These are phyloP conservation scores for Ectobius pallidus DNA, from an alignment of 2,888 invertebrate genomes.

Conservation along the genomic window DNA sequence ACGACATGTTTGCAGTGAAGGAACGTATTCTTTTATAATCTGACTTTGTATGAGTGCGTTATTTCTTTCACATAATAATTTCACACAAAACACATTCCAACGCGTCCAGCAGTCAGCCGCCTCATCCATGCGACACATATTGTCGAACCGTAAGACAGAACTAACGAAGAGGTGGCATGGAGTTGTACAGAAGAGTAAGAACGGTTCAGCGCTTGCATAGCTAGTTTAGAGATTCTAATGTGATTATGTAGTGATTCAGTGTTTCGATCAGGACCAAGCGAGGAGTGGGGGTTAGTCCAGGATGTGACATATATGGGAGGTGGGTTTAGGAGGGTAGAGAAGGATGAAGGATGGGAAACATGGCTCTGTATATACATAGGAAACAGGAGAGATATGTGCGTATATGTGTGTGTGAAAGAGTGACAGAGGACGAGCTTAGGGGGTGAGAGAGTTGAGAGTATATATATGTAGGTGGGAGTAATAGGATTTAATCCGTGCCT, in stretches of 20 bases:
- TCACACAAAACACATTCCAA: too few relatives aligned
- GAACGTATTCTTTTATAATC: too few relatives aligned
- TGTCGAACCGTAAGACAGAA: too few relatives aligned
- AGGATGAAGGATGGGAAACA: neutral
- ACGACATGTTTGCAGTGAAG: too few relatives aligned
- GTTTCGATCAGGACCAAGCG: slow-evolving; percentile 17
- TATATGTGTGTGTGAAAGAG: too few relatives aligned
- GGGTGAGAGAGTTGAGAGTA: neutral
- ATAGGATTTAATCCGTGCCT: slow-evolving; percentile 53
- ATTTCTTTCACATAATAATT: too few relatives aligned
- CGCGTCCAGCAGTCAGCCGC: too few relatives aligned
- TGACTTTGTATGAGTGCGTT: too few relatives aligned
- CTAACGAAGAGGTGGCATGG: too few relatives aligned
- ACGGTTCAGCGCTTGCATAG: slow-evolving; percentile 15
- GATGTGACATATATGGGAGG: neutral
- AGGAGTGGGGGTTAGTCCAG: too few relatives aligned
- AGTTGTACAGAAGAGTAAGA: neutral
- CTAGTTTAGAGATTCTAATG: slow-evolving; percentile 33
- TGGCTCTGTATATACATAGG: neutral
- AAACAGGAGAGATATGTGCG: too few relatives aligned
- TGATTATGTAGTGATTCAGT: slow-evolving; percentile 39
- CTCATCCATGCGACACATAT: neutral
- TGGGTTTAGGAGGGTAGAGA: neutral
- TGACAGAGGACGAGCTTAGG: too few relatives aligned
- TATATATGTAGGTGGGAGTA: slow-evolving; percentile 30